Evolutionary conservation across 2,113 vertebrate genomes (phyloP), one percentile per base, ranked within the genome.

Genomic region (Halichoerus grypus): DNA sequence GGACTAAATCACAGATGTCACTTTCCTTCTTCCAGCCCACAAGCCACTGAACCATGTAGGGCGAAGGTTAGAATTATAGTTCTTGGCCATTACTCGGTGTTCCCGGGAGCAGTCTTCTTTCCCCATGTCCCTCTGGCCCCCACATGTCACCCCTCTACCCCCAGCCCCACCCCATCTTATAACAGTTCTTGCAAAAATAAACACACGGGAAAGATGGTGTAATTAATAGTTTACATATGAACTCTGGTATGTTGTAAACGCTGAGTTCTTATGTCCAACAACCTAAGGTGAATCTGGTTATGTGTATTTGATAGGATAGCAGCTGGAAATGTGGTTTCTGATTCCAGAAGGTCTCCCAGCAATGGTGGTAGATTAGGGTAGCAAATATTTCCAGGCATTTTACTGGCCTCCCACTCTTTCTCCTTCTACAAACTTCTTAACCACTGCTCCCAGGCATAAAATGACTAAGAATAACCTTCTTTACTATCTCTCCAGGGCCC

Each of bases 1-100:
- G 93, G 80, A 94, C 96, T 91, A 81, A 94, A 96, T 98, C 88
- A 88, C 94, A 97, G 80, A 88, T 95, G 95, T 94, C 94, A 79
- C 53, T 94, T 96, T 95, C 82, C 87, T 92, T 46, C 94, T 96
- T 81, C 49, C 80, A 97, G 84, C 71, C 92, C 90, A 94, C 79
- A 69, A 88, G 80, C 76, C 77, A 51, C 81, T 96, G 95, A 97
- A 94, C 97, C 84, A 12, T 94, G 94, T 4, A 85, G 92, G 94
- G 92, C 22, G 61, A 96, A 94, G 97, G 92, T 96, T 95, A 92
- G 90, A 85, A 85, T 95, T 86, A 61, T 19, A 96, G 92, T 77
- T 81, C 84, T 97, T 96, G 97, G 94, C 46, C 0, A 31, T 71
- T 59, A 39, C 71, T 77, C 59, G 42, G 57, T 67, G 84, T 51